phyloP scores from a whole-genome alignment of 2,113 vertebrate genomes.

The Callocephalon fimbriatum region DNA sequence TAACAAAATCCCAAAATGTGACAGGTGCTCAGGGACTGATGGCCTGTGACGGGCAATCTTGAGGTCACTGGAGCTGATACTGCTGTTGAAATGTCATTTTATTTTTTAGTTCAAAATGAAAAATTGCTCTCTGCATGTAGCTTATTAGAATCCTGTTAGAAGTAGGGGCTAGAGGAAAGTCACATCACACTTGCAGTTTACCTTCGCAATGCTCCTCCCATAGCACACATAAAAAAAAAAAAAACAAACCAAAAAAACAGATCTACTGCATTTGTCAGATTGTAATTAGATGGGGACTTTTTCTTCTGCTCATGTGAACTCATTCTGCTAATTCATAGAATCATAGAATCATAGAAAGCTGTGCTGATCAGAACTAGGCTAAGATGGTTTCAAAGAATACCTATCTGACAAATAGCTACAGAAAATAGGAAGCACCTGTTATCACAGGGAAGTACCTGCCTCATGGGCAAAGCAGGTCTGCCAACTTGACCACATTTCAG shows the following conservation, averaged over 20 bases:
- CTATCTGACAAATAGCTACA: neutral
- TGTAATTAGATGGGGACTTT: neutral
- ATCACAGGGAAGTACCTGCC: neutral
- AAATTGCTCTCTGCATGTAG: neutral
- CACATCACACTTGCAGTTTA: neutral
- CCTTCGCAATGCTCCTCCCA: neutral
- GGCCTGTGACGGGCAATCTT: neutral
- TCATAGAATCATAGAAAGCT: neutral
- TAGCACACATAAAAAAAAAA: too few species aligned
- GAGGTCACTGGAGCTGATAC: conserved; percentile 4
- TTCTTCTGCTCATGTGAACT: neutral
- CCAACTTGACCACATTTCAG: neutral
- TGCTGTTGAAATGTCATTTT: neutral
- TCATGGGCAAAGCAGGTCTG: neutral
- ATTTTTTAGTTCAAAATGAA: conserved; percentile 11
- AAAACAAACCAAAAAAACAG: too few species aligned
- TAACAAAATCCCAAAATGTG: neutral
- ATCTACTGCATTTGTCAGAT: neutral
- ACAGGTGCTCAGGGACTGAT: conserved; percentile 14
- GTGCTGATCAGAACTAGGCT: neutral
- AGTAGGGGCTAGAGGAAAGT: neutral
- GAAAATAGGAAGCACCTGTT: neutral
- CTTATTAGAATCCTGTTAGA: neutral
- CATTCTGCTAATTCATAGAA: neutral
- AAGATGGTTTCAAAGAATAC: neutral